Percentiles rank a stretch among this genome's conserved stretches.
These are phyloP conservation scores for Actias luna DNA, from an alignment of 2,888 invertebrate genomes.

Conservation along the genomic window DNA sequence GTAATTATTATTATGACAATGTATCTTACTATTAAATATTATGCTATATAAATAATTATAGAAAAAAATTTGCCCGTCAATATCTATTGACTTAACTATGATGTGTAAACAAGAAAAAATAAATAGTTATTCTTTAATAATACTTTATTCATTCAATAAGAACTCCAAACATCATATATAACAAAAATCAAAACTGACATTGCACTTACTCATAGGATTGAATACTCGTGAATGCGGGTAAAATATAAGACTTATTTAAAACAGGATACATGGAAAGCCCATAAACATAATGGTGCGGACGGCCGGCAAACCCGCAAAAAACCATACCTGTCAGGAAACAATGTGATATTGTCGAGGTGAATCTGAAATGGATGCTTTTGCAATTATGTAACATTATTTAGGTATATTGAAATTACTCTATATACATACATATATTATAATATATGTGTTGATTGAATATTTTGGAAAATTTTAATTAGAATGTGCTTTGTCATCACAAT, in stretches of 20 bases:
- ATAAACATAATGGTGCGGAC: conserved; percentile 47
- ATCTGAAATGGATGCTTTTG: not conserved
- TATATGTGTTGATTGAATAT: no score
- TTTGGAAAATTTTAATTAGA: no score
- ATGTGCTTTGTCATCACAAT: no score
- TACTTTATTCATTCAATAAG: no score
- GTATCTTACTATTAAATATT: no score
- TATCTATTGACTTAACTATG: no score
- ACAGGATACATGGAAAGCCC: conserved; percentile 46
- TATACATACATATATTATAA: not conserved
- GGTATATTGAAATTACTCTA: not conserved
- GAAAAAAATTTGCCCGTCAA: no score
- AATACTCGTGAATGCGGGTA: conserved; percentile 33
- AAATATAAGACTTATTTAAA: conserved; percentile 43
- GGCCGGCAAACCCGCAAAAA: conserved; percentile 31
- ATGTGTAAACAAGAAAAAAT: no score
- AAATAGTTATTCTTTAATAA: no score
- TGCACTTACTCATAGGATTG: not conserved
- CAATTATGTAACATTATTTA: not conserved
- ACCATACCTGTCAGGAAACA: conserved; percentile 37
- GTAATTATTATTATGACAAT: no score
- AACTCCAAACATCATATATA: not conserved
- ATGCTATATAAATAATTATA: no score
- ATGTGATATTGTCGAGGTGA: conserved; percentile 16
- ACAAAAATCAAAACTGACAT: not conserved